These are phyloP conservation scores for Centropus bengalensis DNA, from an alignment of 2,113 vertebrate species.

Conservation along the genomic window DNA sequence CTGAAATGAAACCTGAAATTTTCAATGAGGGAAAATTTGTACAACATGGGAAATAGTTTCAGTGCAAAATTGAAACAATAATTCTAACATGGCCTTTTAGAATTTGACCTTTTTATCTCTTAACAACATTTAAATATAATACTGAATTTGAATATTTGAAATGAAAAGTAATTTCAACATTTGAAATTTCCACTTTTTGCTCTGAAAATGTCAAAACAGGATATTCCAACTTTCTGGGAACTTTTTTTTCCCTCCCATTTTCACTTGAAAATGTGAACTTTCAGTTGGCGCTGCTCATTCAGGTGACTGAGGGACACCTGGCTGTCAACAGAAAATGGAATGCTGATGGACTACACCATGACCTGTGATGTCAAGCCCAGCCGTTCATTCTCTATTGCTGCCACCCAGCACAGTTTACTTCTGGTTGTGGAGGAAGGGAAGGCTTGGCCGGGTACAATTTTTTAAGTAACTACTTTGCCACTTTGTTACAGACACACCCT, in stretches of 20 bases:
- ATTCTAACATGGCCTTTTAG: constrained; percentile 63
- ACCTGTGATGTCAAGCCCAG: background rate
- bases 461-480: background rate
- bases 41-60: constrained; percentile 35
- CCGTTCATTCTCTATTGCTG: background rate
- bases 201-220: constrained; percentile 53
- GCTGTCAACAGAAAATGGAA: background rate
- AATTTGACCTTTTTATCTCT: constrained; percentile 68
- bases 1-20: constrained; percentile 60
- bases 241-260: constrained; percentile 6
- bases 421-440: background rate
- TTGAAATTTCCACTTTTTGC: constrained; percentile 55
- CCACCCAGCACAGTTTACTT: background rate
- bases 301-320: background rate
- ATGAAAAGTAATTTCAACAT: constrained; percentile 67
- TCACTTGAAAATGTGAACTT: background rate
- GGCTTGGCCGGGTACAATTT: background rate
- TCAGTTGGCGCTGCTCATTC: background rate
- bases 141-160: constrained; percentile 60
- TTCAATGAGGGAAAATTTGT: constrained; percentile 61
- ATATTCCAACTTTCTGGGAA: constrained; percentile 38
- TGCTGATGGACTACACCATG: background rate
- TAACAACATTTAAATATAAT: constrained; percentile 64
- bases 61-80: constrained; percentile 61
- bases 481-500: background rate